Conservation (phyloP, 1,140 invertebrate genomes). For the Zaprionus inermis region DNA sequence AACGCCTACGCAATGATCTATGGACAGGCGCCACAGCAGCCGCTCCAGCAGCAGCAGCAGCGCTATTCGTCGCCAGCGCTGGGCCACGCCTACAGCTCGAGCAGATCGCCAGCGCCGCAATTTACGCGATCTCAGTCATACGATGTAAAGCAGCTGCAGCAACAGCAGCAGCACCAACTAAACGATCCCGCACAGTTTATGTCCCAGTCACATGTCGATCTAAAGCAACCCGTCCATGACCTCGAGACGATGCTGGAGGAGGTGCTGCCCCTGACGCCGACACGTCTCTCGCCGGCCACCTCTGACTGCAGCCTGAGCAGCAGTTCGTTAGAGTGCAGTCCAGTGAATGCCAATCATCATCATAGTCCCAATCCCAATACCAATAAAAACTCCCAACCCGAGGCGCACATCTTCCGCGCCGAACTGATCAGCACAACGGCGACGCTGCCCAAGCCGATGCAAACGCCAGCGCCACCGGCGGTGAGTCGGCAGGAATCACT, state of each 20-base stretch:
- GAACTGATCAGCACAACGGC: conserved; percentile 75
- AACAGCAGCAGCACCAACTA: conserved; percentile 2
- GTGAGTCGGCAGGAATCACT: conserved; percentile 78
- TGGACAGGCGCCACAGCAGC: conserved; percentile 32
- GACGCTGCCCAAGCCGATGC: conserved; percentile 27
- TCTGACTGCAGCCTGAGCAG: conserved; percentile 76
- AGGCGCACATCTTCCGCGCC: conserved; percentile 71
- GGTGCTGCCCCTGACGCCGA: conserved; percentile 42
- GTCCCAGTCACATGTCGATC: conserved; percentile 82
- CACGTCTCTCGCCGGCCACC: conserved; percentile 70
- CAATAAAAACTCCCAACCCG: conserved; percentile 33
- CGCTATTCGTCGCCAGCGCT: conserved; percentile 74
- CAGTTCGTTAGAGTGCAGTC: conserved; percentile 66
- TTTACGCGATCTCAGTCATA: conserved; percentile 81
- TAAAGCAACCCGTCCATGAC: conserved; percentile 76
- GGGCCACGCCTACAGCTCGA: conserved; percentile 43
- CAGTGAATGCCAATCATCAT: conserved; percentile 24
- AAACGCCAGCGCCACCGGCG: conserved; percentile 41
- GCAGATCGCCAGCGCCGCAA: conserved; percentile 51
- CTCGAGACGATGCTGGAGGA: conserved; percentile 80
- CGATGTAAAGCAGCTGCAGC: conserved; percentile 58
- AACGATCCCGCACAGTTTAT: conserved; percentile 63
- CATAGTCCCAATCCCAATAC: conserved; percentile 22
- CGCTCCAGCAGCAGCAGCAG: conserved; percentile 47
- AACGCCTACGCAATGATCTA: conserved; percentile 61